Conservation (phyloP, 2,888 invertebrate species). For the Lochmaea crataegi region DNA sequence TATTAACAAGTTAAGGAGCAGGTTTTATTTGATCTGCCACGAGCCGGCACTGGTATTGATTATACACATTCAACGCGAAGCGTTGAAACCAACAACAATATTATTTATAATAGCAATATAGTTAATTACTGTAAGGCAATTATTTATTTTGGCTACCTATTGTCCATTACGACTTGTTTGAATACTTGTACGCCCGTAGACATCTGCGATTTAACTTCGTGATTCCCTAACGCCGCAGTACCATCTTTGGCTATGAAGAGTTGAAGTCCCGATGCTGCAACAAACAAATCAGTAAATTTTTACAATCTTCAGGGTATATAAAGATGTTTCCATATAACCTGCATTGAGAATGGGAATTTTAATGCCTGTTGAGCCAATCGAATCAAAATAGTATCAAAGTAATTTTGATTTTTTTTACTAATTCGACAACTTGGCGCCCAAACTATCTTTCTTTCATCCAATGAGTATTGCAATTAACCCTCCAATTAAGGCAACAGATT, state of each 20-base stretch:
- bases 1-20: too few relatives aligned
- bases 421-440: too few relatives aligned
- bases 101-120: conserved; percentile 18
- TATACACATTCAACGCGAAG: conserved; percentile 32
- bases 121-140: not conserved
- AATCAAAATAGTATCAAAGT: too few relatives aligned
- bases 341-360: too few relatives aligned
- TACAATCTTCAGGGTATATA: too few relatives aligned
- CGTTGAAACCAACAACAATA: conserved; percentile 28
- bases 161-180: conserved; percentile 82
- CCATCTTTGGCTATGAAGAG: conserved; percentile 92
- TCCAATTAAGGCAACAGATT: too few relatives aligned
- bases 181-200: conserved; percentile 74
- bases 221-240: conserved; percentile 86
- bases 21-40: too few relatives aligned
- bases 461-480: too few relatives aligned
- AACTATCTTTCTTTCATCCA: too few relatives aligned
- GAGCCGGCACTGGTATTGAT: conserved; percentile 1
- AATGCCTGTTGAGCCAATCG: too few relatives aligned
- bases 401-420: too few relatives aligned
- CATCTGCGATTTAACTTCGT: conserved; percentile 83
- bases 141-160: conserved; percentile 69
- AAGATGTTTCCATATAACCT: too few relatives aligned
- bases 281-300: not conserved
- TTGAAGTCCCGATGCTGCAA: conserved; percentile 78